Base-by-base conservation (phyloP, 2,113 vertebrate genomes). In the Pterophyllum scalare region DNA sequence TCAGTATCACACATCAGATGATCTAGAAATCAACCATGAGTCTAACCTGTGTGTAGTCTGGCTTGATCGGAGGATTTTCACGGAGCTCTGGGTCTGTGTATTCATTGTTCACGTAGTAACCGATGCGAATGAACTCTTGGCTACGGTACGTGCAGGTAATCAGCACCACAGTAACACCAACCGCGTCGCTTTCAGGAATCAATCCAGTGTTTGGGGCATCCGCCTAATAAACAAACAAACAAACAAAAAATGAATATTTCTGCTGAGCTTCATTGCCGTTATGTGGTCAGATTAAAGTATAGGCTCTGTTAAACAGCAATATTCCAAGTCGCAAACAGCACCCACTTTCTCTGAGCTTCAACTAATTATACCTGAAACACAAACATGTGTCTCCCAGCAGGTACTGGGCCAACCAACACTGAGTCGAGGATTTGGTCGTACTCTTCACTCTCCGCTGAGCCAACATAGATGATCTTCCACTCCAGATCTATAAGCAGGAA, bases 401-500 rank as follows among this genome's bases (percentile, higher is more conserved):
- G 97, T 4, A 98, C 97, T 1, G 97, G 97, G 6, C 97, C 97
- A 0, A 98, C 97, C 65, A 98, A 91, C 17, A 98, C 97, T 0
- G 97, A 98, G 91, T 98, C 97, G 22, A 98, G 93, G 77, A 97
- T 93, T 88, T 98, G 97, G 86, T 98, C 97, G 54, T 97, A 97
- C 90, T 97, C 97, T 89, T 98, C 97, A 58, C 97, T 98, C 86
- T 98, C 97, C 8, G 97, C 97, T 49, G 97, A 98, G 46, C 97
- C 97, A 19, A 98, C 97, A 2, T 98, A 98, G 79, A 98, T 98
- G 85, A 98, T 97, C 89, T 98, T 98, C 97, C 97, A 98, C 76
- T 98, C 97, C 7, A 98, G 92, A 81, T 98, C 97, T 98, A 91
- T 57, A 85, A 89, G 85, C 33, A 46, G 31, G 56, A 65, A 54